Evolutionary conservation across 2,797 vertebrate species (phyloP).

Genomic region (Todus mexicanus): DNA sequence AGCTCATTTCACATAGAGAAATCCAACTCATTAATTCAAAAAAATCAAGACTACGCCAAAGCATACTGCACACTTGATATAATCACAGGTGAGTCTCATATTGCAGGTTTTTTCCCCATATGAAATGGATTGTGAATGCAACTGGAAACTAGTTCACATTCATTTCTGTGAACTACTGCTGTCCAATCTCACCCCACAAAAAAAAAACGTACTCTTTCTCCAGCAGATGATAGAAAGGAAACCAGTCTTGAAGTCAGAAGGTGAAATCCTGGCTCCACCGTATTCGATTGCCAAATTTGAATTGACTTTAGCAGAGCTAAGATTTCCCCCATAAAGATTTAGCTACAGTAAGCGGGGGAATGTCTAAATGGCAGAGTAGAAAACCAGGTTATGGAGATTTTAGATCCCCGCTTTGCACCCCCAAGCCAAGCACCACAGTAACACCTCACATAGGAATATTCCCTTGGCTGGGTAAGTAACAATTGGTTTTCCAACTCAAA

Average conservation of each 20-base stretch:
- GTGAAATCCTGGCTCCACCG: not conserved
- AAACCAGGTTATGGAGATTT: not conserved
- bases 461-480: not conserved
- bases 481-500: not conserved
- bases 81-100: slow-evolving; percentile 1
- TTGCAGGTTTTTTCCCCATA: not conserved
- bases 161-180: not conserved
- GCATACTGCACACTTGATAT: not conserved
- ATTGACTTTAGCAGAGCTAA: not conserved
- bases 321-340: not conserved
- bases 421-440: not conserved
- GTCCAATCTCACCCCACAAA: not conserved
- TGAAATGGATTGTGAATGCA: slow-evolving; percentile 15
- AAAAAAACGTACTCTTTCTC: not conserved
- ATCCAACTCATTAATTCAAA: not conserved
- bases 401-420: not conserved
- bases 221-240: not conserved
- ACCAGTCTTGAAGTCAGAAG: not conserved
- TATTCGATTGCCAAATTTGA: not conserved
- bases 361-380: not conserved
- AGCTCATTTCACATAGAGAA: slow-evolving; percentile 17
- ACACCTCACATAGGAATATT: not conserved
- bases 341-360: not conserved
- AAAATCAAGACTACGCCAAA: not conserved
- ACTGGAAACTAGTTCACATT: slow-evolving; percentile 2